Conservation (phyloP, 2,888 invertebrate species). For the Myathropa florea region DNA sequence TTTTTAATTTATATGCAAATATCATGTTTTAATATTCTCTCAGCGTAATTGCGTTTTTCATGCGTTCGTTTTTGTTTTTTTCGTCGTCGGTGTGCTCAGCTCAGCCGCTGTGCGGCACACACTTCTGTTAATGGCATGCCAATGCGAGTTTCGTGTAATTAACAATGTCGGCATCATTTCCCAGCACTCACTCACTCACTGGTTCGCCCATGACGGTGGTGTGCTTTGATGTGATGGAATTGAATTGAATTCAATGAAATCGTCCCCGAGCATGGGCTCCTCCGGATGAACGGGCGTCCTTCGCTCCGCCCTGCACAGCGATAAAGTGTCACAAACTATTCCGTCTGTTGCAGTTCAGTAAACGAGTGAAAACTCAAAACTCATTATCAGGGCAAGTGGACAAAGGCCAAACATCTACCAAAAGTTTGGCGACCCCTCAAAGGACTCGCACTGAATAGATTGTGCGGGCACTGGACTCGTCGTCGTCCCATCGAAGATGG, state of each 20-base stretch:
- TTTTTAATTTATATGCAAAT: constrained; percentile 71
- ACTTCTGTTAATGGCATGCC: constrained; percentile 43
- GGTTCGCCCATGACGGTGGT: neutral
- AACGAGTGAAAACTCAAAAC: neutral
- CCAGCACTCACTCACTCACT: constrained; percentile 16
- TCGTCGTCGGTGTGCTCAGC: neutral
- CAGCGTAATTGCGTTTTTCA: constrained; percentile 66
- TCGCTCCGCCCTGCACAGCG: neutral
- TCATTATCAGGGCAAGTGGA: neutral
- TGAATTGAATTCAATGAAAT: constrained; percentile 30
- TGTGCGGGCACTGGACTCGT: constrained; percentile 7
- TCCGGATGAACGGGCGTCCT: neutral
- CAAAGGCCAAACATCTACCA: neutral
- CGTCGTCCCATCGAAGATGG: neutral
- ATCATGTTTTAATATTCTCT: constrained; percentile 69
- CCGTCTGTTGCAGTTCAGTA: neutral
- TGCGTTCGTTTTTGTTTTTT: neutral
- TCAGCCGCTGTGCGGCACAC: neutral
- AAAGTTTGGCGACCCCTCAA: constrained; percentile 6
- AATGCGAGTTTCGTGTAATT: constrained; percentile 52
- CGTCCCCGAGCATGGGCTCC: neutral
- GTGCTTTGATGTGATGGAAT: constrained; percentile 23
- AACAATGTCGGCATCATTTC: constrained; percentile 61
- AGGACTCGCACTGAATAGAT: neutral
- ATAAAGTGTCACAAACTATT: neutral